Evolutionary conservation across 2,113 vertebrate genomes (phyloP).

Genomic region (Grantiella picta): DNA sequence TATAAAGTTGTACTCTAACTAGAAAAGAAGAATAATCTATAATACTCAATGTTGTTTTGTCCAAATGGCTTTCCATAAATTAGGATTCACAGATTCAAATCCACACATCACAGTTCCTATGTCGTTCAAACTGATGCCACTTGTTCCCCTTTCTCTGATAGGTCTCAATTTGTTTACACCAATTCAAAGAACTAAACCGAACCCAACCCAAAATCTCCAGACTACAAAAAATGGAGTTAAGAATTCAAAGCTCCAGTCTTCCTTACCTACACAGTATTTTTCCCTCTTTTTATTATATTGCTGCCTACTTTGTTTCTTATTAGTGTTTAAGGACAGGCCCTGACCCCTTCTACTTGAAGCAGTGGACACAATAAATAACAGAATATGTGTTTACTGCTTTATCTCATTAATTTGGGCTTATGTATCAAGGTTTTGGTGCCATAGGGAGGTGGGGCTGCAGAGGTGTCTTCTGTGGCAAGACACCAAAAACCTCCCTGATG

Average conservation of each 20-base stretch:
- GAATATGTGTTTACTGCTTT: fast-evolving
- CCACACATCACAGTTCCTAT: background rate
- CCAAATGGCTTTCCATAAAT: background rate
- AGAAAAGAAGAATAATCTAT: background rate
- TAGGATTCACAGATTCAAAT: background rate
- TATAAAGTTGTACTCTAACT: background rate
- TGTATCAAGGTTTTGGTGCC: background rate
- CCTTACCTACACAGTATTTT: fast-evolving
- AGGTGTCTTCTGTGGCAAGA: fast-evolving
- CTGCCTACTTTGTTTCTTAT: background rate
- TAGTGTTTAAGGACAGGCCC: background rate
- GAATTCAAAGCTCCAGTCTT: background rate
- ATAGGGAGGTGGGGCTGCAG: too few species aligned
- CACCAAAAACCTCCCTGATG: fast-evolving
- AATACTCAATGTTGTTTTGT: background rate
- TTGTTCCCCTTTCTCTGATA: background rate
- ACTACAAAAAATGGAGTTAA: background rate
- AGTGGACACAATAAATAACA: background rate
- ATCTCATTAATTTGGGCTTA: background rate
- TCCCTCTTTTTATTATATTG: background rate
- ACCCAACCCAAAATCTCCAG: background rate
- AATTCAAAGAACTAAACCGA: background rate
- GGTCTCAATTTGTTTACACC: background rate
- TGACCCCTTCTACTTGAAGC: background rate
- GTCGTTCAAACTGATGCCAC: background rate